A percentile compares a stretch with the other conserved stretches of the same genome.
Evolutionary conservation across 2,113 vertebrate species (phyloP).

Genomic region (Urocitellus parryii): DNA sequence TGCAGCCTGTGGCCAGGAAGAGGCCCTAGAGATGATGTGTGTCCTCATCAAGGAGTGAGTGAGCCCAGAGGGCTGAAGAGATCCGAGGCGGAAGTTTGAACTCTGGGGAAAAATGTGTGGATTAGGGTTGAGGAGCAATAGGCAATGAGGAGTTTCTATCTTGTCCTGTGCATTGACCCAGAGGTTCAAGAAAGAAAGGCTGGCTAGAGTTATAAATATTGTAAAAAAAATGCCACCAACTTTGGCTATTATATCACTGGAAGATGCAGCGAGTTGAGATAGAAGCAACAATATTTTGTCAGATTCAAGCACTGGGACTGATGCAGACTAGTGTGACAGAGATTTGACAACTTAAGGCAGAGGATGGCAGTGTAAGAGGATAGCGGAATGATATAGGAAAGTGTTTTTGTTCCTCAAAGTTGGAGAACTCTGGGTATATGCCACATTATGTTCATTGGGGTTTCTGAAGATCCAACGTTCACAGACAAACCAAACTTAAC

Average conservation of each 20-base stretch:
- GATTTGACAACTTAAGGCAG: not conserved
- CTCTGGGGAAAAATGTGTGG: no score
- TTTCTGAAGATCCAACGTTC: not conserved
- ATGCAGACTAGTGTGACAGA: not conserved
- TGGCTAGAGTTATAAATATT: not conserved
- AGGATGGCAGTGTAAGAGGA: not conserved
- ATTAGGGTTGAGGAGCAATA: not conserved
- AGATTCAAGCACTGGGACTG: not conserved
- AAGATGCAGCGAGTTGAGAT: no score
- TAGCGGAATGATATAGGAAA: not conserved
- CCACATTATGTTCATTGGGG: not conserved
- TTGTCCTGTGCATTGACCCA: not conserved
- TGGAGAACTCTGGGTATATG: not conserved
- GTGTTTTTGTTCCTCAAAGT: not conserved
- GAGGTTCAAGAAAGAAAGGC: not conserved
- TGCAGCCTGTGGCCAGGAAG: not conserved
- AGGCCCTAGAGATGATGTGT: not conserved
- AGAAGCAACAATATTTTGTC: not conserved
- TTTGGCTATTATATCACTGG: not conserved
- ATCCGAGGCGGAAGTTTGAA: not conserved
- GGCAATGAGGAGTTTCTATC: not conserved
- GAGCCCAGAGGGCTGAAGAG: not conserved
- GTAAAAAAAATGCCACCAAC: not conserved
- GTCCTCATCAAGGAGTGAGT: not conserved
- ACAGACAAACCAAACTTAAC: not conserved